Evolutionary conservation across 2,113 vertebrate species (phyloP).

Genomic region (Melozone crissalis): DNA sequence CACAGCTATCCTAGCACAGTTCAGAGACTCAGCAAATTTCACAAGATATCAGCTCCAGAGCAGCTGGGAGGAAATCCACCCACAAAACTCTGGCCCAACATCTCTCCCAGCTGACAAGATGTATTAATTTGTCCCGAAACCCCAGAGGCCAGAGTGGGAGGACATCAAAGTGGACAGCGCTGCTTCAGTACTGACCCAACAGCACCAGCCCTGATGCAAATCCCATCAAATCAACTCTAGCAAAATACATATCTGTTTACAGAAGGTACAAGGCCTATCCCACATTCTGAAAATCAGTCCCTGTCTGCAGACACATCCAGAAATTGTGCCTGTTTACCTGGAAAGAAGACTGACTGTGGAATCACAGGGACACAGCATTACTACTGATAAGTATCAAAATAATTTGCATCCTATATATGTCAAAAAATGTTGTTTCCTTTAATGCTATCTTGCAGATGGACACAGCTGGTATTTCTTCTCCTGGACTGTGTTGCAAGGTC

Average conservation of each 20-base stretch:
- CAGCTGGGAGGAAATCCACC: not conserved
- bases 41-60: not conserved
- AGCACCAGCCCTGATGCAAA: not conserved
- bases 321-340: not conserved
- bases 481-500: not conserved
- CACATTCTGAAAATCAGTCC: not conserved
- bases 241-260: not conserved
- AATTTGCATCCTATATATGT: not conserved
- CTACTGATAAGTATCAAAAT: not conserved
- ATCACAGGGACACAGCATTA: not conserved
- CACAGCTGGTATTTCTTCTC: not conserved
- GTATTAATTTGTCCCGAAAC: conserved; percentile 3
- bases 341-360: not conserved
- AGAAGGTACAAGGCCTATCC: not conserved
- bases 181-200: not conserved
- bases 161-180: not conserved
- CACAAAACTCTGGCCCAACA: not conserved
- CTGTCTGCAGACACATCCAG: not conserved
- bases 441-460: not conserved
- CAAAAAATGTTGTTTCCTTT: not conserved
- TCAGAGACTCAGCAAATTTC: conserved; percentile 34
- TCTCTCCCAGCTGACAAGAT: not conserved
- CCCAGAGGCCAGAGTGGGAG: not conserved
- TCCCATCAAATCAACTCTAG: not conserved
- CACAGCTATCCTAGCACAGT: not conserved